Conservation (phyloP, 2,888 invertebrate genomes). For the Stictocephala bisonia region DNA sequence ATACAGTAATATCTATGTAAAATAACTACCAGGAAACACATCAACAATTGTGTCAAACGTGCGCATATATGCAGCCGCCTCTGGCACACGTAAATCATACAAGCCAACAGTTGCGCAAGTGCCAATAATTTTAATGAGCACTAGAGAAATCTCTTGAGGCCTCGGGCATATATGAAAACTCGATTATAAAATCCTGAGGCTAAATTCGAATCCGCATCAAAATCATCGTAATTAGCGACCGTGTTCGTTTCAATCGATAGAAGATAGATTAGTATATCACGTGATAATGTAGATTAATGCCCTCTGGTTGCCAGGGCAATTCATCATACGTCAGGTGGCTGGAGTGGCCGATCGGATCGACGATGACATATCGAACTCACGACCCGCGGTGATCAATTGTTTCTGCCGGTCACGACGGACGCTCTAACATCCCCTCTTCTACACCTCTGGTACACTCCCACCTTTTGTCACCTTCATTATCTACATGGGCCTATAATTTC, state of each 20-base stretch:
- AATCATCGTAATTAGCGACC: slow-evolving; percentile 8
- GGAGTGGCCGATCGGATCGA: neutral
- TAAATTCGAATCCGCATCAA: neutral
- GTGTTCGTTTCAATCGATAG: too few relatives aligned
- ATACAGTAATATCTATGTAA: too few relatives aligned
- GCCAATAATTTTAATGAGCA: too few relatives aligned
- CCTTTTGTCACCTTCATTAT: slow-evolving; percentile 35
- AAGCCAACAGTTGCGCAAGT: too few relatives aligned
- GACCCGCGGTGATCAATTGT: slow-evolving; percentile 6
- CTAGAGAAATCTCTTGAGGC: too few relatives aligned
- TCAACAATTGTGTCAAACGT: too few relatives aligned
- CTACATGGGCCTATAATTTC: slow-evolving; percentile 12
- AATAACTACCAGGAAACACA: too few relatives aligned
- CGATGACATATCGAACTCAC: neutral
- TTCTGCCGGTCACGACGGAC: slow-evolving; percentile 21
- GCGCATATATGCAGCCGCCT: too few relatives aligned
- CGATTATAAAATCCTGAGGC: too few relatives aligned
- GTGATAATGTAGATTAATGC: slow-evolving; percentile 17
- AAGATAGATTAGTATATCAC: slow-evolving; percentile 19
- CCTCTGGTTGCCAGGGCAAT: neutral
- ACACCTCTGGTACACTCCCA: neutral
- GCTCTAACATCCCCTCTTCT: too few relatives aligned
- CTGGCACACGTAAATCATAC: too few relatives aligned
- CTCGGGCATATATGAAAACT: too few relatives aligned
- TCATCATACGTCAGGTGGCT: slow-evolving; percentile 5